Evolutionary conservation across 1,140 invertebrate genomes (phyloP), one percentile per base, ranked within the genome.

Genomic region (Bacillus rossius): DNA sequence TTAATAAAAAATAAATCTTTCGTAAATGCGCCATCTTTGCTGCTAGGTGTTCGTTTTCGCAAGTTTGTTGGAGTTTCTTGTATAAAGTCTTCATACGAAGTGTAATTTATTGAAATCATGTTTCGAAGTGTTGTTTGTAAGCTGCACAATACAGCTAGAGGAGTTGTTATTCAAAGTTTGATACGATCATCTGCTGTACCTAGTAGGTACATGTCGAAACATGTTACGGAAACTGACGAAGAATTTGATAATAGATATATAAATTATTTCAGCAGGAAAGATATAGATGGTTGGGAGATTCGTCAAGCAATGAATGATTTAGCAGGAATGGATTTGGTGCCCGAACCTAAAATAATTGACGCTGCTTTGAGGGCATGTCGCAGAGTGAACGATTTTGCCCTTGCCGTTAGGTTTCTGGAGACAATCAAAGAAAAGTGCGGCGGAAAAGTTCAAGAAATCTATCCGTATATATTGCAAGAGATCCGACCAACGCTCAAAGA

Each of bases 251-350:
- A 76, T 19, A 79, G 90, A 69, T 96, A 90, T 74, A 86, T 89
- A 71, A 81, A 84, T 20, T 98, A 85, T 74, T 95, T 99, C 77
- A 91, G 85, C 71, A 83, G 91, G 49, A 79, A 83, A 41, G 90
- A 98, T 65, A 93, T 99, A 71, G 96, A 99, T 78, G 87, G 88
- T 40, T 99, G 97, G 97, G 94, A 98, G 79, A 82, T 96, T 60
- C 85, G 97, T 20, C 91, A 94, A 72, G 88, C 82, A 26, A 88
- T 91, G 83, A 90, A 89, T 65, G 86, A 91, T 71, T 69, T 91
- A 34, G 70, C 72, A 50, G 72, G 77, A 66, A 88, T 91, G 83
- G 96, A 99, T 80, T 78, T 94, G 63, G 85, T 99, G 40, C 96
- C 97, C 4, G 96, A 99, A 71, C 97, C 97, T 52, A 88, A 84